Conservation (phyloP, 2,888 invertebrate species). For the Lumbricus terrestris region DNA sequence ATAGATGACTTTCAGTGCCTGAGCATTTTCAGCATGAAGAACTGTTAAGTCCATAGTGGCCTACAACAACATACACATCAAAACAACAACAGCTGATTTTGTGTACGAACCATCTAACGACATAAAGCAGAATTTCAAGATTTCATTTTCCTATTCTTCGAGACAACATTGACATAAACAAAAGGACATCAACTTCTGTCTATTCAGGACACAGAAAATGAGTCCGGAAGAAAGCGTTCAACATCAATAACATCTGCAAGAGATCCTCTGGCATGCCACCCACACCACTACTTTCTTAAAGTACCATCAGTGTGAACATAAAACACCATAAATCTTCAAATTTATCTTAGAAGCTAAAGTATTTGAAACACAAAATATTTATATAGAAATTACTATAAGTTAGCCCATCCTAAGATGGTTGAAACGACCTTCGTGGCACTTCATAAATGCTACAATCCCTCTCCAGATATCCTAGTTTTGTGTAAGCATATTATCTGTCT, state of each 20-base stretch:
- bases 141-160: neutral
- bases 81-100: neutral
- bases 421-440: too few species aligned
- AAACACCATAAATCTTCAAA: slow-evolving; percentile 17
- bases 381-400: too few species aligned
- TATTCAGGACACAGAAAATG: neutral
- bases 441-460: too few species aligned
- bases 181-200: neutral
- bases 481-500: too few species aligned
- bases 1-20: slow-evolving; percentile 79
- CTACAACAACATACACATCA: slow-evolving; percentile 59
- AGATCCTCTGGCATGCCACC: neutral
- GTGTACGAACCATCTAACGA: neutral
- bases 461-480: too few species aligned
- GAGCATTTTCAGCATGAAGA: slow-evolving; percentile 75
- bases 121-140: neutral
- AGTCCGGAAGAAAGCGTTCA: neutral
- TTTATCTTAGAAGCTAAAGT: neutral
- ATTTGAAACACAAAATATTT: neutral
- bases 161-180: neutral
- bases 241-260: neutral
- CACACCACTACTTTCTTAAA: neutral
- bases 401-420: too few species aligned
- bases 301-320: neutral
- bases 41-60: slow-evolving; percentile 80